Percentiles rank a stretch among this genome's conserved stretches.
These are phyloP conservation scores for Matsumyia berberina DNA, from an alignment of 2,888 invertebrate genomes.

Conservation along the genomic window DNA sequence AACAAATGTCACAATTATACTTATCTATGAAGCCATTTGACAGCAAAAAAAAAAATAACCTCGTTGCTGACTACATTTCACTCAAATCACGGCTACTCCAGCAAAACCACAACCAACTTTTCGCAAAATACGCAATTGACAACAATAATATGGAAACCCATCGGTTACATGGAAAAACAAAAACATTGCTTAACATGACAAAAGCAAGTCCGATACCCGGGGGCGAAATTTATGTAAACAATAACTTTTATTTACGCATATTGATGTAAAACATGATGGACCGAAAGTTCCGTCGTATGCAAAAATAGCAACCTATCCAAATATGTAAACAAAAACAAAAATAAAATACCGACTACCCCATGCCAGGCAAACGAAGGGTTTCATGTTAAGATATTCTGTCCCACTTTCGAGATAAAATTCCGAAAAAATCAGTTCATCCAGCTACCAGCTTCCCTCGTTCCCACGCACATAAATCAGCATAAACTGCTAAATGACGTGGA, in stretches of 20 bases:
- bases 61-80: too few relatives aligned
- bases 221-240: background rate
- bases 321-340: constrained; percentile 6
- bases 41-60: too few relatives aligned
- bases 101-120: too few relatives aligned
- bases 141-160: too few relatives aligned
- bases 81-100: too few relatives aligned
- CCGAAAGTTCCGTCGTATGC: constrained; percentile 12
- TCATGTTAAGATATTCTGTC: constrained; percentile 15
- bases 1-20: too few relatives aligned
- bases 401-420: background rate
- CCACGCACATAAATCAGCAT: constrained; percentile 36
- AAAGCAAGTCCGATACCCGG: background rate
- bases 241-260: background rate
- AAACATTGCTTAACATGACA: too few relatives aligned
- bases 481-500: constrained; percentile 26
- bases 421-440: background rate
- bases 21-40: too few relatives aligned
- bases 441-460: background rate
- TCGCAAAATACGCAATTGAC: too few relatives aligned
- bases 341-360: background rate
- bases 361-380: background rate
- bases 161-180: too few relatives aligned
- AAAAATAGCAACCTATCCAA: constrained; percentile 5
- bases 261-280: background rate